Base-by-base conservation (phyloP, 2,888 invertebrate species). In the Microctonus hyperodae region DNA sequence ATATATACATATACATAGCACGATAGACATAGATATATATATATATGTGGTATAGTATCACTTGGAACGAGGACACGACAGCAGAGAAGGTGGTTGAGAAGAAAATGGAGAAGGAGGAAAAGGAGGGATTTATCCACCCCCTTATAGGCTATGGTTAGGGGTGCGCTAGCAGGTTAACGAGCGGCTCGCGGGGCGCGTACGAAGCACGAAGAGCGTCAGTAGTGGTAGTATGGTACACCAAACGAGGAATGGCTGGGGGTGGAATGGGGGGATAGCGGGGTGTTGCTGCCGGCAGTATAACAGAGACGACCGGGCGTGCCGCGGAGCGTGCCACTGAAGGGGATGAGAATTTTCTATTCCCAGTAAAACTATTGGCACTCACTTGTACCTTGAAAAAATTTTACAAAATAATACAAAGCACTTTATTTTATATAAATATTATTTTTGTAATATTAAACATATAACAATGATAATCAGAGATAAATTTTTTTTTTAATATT, bases 311-410 rank as follows among this genome's bases (percentile, higher is more conserved):
- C 83, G 83, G 83, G 83, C 83, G 83, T 83, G 83, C 83, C 83
- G 83, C 83, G 81, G 82, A 83, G 83, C 83, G 83, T 83, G 83
- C 83, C 83, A 82, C 82, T 80, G 81, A 81, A 81, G 83, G 83
- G 83, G 83, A 82, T 83, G 83, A 78, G 83, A 81, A 80, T 80
- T 81, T 80, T 79, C 76, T 75, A 69, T 66, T 67, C 62, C 22
- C 65, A 44, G 83, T 22, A 35, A 69, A 83, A 79, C 73, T 80
- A 82, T 80, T 83, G 83, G 75, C 83, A 71, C 66, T 53, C 58
- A 58, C 31, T 72, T 56, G 59, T 11, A 7, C 25, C 2, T 20
- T 23, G 7, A 6, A 67, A 75, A 80, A 82, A 76, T 77, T 48
- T 37, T 1, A 13, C 0, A 58, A 74, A 80, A 82, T 72, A 75